A percentile compares a stretch with the other conserved stretches of the same genome.
Conservation (phyloP, 2,113 vertebrate species). For the Cololabis saira region DNA sequence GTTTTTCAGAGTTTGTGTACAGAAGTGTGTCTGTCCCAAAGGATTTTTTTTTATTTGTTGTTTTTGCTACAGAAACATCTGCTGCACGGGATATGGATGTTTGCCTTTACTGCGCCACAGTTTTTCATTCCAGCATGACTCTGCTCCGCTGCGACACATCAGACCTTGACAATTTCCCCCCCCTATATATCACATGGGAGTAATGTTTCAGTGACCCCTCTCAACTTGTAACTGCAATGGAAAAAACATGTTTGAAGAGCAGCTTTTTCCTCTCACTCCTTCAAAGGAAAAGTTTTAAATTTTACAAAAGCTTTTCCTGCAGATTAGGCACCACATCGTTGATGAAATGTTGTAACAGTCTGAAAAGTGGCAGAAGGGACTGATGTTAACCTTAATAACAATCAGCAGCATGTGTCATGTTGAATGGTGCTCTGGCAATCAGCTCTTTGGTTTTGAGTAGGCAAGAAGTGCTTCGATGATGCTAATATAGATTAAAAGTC, state of each 20-base stretch:
- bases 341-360: no score
- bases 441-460: constrained; percentile 4
- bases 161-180: background rate
- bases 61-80: constrained; percentile 13
- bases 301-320: background rate
- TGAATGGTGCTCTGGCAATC: constrained; percentile 1
- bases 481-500: background rate
- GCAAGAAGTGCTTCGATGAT: constrained; percentile 13
- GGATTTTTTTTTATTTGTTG: background rate
- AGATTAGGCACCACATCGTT: constrained; percentile 1
- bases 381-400: constrained; percentile 31
- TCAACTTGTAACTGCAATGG: background rate
- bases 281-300: background rate
- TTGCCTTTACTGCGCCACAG: background rate
- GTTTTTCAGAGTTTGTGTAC: no score
- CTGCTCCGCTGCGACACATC: background rate
- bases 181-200: background rate
- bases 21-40: no score
- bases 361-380: constrained; percentile 1
- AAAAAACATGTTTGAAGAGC: no score
- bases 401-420: constrained; percentile 31
- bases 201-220: background rate
- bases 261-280: no score
- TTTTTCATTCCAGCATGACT: background rate
- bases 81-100: background rate